Base-by-base conservation (phyloP, 2,113 vertebrate species). In the Dicentrarchus labrax region DNA sequence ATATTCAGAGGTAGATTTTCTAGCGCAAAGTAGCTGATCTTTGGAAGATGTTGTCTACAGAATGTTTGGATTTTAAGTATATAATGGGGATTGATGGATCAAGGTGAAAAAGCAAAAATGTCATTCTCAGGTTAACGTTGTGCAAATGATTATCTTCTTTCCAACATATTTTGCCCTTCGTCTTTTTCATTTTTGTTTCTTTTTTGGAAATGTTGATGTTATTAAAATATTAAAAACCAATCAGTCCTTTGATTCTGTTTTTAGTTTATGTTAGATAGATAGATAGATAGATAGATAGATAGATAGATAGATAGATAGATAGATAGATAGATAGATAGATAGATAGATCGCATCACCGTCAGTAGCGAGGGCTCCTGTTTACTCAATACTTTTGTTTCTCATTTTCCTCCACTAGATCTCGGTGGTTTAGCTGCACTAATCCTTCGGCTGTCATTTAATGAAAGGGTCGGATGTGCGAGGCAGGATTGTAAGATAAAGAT, bases 401-500 rank as follows among this genome's bases (percentile, higher is more conserved):
- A 82, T 83, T 81, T 90, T 74, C 69, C 72, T 69, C 61, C 45
- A 30, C 36, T 76, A 82, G 73, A 86, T 86, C 76, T 81, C 38
- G 0, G 57, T 82, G 88, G 41, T 88, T 91, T 87, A 91, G 73
- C 85, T n/a, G 71, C 88, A 74, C 90, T 95, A 95, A 96, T 95
- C 95, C 94, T 82, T 51, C 76, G 76, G 86, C 88, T 39, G 50
- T 90, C 91, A 86, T 89, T 87, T 91, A 92, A 94, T 91, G 89
- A 94, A 92, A 92, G 90, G 75, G 75, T 54, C 67, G 57, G 89
- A 89, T 85, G 89, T 88, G 88, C 54, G 80, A 91, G 89, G 89
- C 83, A 85, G 94, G 93, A 93, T 91, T 92, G 90, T 78, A 80
- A 94, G 93, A 96, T 95, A 93, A 94, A 95, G 94, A 92, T 88